A percentile compares a stretch with the other conserved stretches of the same genome.
These are phyloP conservation scores for Sparus aurata DNA, from an alignment of 2,797 vertebrate species.

Conservation along the genomic window DNA sequence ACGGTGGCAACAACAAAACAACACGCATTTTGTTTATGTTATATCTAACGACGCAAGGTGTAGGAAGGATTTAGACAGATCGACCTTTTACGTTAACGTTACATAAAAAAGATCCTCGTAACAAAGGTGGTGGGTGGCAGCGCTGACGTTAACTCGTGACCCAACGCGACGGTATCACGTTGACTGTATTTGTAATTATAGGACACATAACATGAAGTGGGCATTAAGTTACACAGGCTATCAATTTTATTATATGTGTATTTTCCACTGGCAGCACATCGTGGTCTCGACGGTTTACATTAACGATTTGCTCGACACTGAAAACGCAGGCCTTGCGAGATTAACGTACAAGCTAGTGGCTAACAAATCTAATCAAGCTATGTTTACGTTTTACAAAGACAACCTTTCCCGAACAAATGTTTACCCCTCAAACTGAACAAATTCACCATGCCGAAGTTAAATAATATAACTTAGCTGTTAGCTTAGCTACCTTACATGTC, in stretches of 20 bases:
- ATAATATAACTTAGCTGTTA: fast-evolving
- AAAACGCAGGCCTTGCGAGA: conserved; percentile 37
- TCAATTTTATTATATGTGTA: not conserved
- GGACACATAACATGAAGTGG: too few relatives aligned
- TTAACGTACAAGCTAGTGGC: conserved; percentile 23
- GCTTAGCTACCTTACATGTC: fast-evolving
- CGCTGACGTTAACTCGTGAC: not conserved
- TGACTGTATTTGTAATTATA: not conserved
- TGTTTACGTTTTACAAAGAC: not conserved
- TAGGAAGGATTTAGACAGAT: not conserved
- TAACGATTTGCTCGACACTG: not conserved
- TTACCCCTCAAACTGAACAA: fast-evolving
- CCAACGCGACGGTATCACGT: not conserved
- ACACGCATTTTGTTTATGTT: not conserved
- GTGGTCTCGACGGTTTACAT: not conserved
- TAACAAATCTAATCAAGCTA: conserved; percentile 7
- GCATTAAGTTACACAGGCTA: too few relatives aligned
- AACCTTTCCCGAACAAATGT: fast-evolving
- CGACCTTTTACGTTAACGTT: not conserved
- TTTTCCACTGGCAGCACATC: fast-evolving
- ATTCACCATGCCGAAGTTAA: fast-evolving
- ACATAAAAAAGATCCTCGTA: not conserved
- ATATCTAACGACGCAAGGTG: not conserved
- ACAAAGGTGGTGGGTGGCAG: not conserved
- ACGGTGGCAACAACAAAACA: not conserved